Base-by-base conservation (phyloP, 2,113 vertebrate species). In the Nibea albiflora region DNA sequence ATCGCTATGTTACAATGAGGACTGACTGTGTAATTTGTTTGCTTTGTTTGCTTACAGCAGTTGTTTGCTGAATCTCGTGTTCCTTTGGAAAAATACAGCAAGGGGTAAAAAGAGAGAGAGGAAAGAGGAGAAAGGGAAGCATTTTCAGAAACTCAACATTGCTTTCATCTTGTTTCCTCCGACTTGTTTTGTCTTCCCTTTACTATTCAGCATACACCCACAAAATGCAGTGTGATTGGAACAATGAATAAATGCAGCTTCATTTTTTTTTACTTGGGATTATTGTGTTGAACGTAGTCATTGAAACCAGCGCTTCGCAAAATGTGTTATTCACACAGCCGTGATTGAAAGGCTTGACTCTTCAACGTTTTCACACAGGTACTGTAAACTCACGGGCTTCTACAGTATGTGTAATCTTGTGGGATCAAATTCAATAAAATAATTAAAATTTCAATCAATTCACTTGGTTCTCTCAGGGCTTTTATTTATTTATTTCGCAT, bases 31-130 rank as follows among this genome's bases (percentile, higher is more conserved):
- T 86, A 86, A 90, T 93, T 92, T 93, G 86, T 91, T 88, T 85
- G 83, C 88, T 92, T 91, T 92, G 87, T 91, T 89, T 88, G 90
- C 91, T 91, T 87, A 84, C 86, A 92, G 91, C 83, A 65, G 77
- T 85, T 84, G 84, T 91, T 92, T 89, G 80, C 82, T 61, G 77
- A 87, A 86, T 91, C 84, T 88, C 63, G 58, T 86, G 73, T 92
- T 91, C 61, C 66, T 76, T 66, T 47, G 66, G 57, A 66, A 85
- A 80, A 83, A 83, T 62, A 87, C 76, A 85, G 62, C 57, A 2
- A 73, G 53, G 31, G n/a, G 3, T 39, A 49, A 62, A 64, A 57
- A 14, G 31, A 24, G 11, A 35, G 5, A n/a, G 24, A 14, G 58
- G 52, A 58, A 68, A 26, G 17, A 64, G 19, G 54, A 58, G 76